Base-by-base conservation (phyloP, 2,888 invertebrate species). In the Volucella zonaria region DNA sequence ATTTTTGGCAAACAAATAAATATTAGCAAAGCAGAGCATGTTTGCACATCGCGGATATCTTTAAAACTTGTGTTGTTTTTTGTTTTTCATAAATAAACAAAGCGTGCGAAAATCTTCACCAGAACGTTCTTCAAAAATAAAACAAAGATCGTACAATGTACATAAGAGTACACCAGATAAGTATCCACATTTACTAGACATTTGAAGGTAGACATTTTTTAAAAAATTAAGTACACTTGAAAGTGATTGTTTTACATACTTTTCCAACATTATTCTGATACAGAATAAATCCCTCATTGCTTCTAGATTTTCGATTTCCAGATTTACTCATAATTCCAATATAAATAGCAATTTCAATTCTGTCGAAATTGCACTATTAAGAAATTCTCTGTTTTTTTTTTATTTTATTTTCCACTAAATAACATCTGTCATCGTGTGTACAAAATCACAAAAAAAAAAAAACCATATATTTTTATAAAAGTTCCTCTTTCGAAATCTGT, bases 261-360 rank as follows among this genome's bases (percentile, higher is more conserved):
- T 85, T 85, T 85, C 85, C 85, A 77, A 81, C 81, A 81, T 85
- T 85, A 81, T 85, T 85, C 73, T 85, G 85, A 85, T 77, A 85
- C 67, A 85, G 49, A 67, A 88, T 88, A 81, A 89, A 87, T 81
- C 88, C 89, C 85, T 89, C 88, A 87, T 88, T 88, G 87, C 88
- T 89, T 68, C 87, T 88, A 70, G 88, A 87, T 43, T 87, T 87
- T 79, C 88, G 87, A 77, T 81, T 85, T 64, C 81, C 81, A n/a
- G 76, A 76, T 68, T 85, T 85, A 40, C 77, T 85, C 85, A 85
- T 85, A 12, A 14, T 73, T 81, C 23, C 58, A 12, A 51, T 42
- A 45, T 18, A 40, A 52, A 49, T 56, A 68, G 47, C 64, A 83
- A 83, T 79, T 75, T 71, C 76, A 58, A 14, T 31, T 67, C 43